Evolutionary conservation across 2,797 vertebrate genomes (phyloP), one percentile per base, ranked within the genome.

Genomic region (Cetoscarus ocellatus): DNA sequence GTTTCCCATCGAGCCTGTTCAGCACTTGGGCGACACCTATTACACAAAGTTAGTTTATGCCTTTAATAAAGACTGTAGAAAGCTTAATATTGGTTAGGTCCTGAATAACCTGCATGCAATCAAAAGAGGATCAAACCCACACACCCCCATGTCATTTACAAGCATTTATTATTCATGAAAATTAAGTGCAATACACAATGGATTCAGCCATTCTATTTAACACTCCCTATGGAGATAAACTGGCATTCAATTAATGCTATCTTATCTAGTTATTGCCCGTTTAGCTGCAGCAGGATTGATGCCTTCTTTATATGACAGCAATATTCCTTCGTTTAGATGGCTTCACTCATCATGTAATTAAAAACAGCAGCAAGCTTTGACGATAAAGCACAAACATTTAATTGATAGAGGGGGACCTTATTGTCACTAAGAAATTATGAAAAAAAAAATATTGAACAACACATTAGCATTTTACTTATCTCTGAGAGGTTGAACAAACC

Each of bases 21-120:
- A 99, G 92, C 75, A 99, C 97, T 89, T 99, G 98, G 85, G 98
- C 97, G 36, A 99, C 98, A 66, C 98, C 98, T 99, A 91, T 63
- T 45, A 53, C 59, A 79, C 40, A 83, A 76, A 84, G 38, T 18
- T 15, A 58, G 10, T 63, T 73, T 62, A 58, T 49, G 8, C 19
- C 45, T 11, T 50, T 54, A 69, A 70, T 42, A 10, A 36, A 56
- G n/a, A 13, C 49, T 18, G 3, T 39, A 66, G 69, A 15, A 54
- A n/a, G 34, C 8, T 38, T 71, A 43, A 67, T 70, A 44, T 63
- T 67, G 12, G 49, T 35, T 17, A 52, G 19, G 38, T 52, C 56
- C 34, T 36, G 48, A 35, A 68, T 42, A 73, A 62, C 47, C 65
- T 55, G 48, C 15, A 51, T 74, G 62, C 48, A 83, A 80, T 88